Evolutionary conservation across 2,797 vertebrate genomes (phyloP).

Genomic region (Sphaeramia orbicularis): DNA sequence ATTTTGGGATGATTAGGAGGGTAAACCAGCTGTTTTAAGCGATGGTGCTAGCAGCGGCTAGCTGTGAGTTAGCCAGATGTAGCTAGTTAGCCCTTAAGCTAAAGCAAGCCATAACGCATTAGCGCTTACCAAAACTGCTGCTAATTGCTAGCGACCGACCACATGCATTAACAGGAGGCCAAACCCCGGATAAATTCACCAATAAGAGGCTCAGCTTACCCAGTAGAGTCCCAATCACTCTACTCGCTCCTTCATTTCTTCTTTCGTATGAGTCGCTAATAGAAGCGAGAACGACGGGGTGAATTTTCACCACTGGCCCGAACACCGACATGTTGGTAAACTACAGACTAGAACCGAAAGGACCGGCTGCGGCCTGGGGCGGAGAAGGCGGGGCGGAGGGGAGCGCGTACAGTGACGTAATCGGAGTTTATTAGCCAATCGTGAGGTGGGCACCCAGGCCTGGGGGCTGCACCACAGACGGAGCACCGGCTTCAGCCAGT

Average conservation of each 20-base stretch:
- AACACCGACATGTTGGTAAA: slow-evolving; percentile 88
- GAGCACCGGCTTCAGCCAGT: too few relatives aligned
- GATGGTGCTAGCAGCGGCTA: slow-evolving; percentile 14
- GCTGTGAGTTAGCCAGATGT: slow-evolving; percentile 6
- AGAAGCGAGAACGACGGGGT: slow-evolving; percentile 94
- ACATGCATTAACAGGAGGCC: too few relatives aligned
- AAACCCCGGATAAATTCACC: fast-evolving
- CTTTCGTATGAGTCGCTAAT: slow-evolving; percentile 97
- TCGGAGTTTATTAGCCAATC: too few relatives aligned
- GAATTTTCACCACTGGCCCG: slow-evolving; percentile 93
- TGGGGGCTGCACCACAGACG: too few relatives aligned
- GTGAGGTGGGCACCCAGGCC: too few relatives aligned
- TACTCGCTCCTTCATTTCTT: slow-evolving; percentile 94
- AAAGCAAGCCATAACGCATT: slow-evolving; percentile 52
- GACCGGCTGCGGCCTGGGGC: neutral
- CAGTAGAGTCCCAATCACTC: slow-evolving; percentile 94
- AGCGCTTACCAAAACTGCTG: slow-evolving; percentile 34
- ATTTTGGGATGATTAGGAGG: fast-evolving
- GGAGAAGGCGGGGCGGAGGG: too few relatives aligned
- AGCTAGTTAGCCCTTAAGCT: neutral
- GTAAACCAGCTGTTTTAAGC: neutral
- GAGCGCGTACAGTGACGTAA: too few relatives aligned
- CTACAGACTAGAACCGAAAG: slow-evolving; percentile 12
- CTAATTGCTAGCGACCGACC: slow-evolving; percentile 44
- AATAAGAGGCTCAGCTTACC: slow-evolving; percentile 78